Evolutionary conservation across 2,888 invertebrate species (phyloP).

Genomic region (Macaria notata): DNA sequence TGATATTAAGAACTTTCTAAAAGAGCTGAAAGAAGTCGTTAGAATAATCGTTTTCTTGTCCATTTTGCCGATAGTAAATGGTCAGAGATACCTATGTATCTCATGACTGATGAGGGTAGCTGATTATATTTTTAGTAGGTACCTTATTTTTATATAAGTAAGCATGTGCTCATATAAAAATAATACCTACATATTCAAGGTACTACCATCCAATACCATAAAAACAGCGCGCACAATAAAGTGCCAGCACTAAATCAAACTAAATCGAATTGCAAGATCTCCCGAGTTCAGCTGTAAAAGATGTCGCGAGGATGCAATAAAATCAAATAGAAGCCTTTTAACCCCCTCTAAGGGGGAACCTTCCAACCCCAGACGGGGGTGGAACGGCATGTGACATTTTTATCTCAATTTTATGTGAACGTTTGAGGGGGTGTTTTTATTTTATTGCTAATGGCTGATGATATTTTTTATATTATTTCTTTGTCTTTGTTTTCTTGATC

Average conservation of each 20-base stretch:
- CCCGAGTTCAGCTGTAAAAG: slow-evolving; percentile 28
- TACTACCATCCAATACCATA: not conserved
- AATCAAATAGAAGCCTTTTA: slow-evolving; percentile 33
- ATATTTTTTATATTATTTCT: slow-evolving; percentile 11
- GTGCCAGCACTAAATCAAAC: slow-evolving; percentile 20
- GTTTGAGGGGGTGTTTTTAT: slow-evolving; percentile 26
- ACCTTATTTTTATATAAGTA: too few relatives aligned
- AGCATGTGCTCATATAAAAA: too few relatives aligned
- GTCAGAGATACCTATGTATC: too few relatives aligned
- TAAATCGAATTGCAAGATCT: slow-evolving; percentile 24
- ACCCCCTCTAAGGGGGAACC: not conserved
- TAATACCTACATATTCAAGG: too few relatives aligned
- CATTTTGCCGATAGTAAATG: too few relatives aligned
- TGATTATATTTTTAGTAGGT: too few relatives aligned
- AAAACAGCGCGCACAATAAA: slow-evolving; percentile 14
- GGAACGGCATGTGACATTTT: slow-evolving; percentile 34
- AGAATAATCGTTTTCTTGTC: too few relatives aligned
- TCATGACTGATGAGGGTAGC: too few relatives aligned
- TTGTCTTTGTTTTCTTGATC: not conserved
- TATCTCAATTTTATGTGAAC: slow-evolving; percentile 34
- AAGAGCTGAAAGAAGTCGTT: too few relatives aligned
- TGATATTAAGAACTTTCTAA: too few relatives aligned
- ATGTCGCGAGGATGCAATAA: slow-evolving; percentile 33
- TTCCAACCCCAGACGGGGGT: slow-evolving; percentile 14
- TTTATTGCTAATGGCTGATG: slow-evolving; percentile 24